Base-by-base conservation (phyloP, 1,140 invertebrate species). In the Lepidurus packardi region DNA sequence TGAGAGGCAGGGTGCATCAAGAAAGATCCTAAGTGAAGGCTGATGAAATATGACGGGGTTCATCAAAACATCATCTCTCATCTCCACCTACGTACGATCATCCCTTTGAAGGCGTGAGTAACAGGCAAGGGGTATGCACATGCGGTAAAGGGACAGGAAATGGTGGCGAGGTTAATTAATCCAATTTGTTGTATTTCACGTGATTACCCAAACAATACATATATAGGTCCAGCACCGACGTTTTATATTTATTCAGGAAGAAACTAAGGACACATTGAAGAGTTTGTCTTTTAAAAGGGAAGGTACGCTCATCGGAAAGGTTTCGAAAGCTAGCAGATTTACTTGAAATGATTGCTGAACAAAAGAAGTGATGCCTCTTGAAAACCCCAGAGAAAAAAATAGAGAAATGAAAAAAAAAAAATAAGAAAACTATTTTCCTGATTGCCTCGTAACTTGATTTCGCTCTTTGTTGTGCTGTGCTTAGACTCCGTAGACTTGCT, bases 371-470 rank as follows among this genome's bases (percentile, higher is more conserved):
- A 21, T 2, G 53, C 34, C 34, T 34, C 34, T 34, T 7, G 8
- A 65, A 65, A 21, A 65, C 21, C 53, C 45, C 13, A 7, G 53
- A 65, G 53, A 65, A 65, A 21, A 65, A 65, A 34, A 34, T 34
- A 4, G 34, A 34, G 34, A 7, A 16, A 65, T 47, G 47, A 65
- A 65, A n/a, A n/a, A 65, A 65, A 65, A 65, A 16, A 65, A 65
- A 65, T n/a, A 65, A 65, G 21, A 16, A 65, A 65, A 65, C 53
- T 13, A 65, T 65, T 65, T 65, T 65, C 53, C 13, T 65, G 53
- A 65, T 65, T 65, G 53, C 53, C 53, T 65, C 53, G 53, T 65
- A 65, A 65, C 53, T 65, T 65, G 53, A 65, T 65, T 65, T 65
- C 53, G 45, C 45, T 65, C 53, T 65, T 65, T 65, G 53, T 65